Evolutionary conservation across 2,797 vertebrate species (phyloP).

Genomic region (Chrosomus eos): DNA sequence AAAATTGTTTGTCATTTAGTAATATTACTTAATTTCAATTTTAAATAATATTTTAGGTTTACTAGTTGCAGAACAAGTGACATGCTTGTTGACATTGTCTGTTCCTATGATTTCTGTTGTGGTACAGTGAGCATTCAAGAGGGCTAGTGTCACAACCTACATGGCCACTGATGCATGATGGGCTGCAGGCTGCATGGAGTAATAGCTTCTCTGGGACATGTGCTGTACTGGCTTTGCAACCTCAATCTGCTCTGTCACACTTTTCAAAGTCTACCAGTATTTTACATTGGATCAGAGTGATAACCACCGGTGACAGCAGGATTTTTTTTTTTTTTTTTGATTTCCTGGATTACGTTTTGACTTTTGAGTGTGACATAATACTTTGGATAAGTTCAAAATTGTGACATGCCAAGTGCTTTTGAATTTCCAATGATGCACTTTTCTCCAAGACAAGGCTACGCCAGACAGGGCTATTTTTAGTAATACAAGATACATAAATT

Average conservation of each 20-base stretch:
- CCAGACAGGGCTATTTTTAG: neutral
- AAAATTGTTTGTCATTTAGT: too few relatives aligned
- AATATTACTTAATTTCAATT: too few relatives aligned
- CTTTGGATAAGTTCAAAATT: neutral
- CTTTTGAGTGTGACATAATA: neutral
- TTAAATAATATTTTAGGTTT: neutral
- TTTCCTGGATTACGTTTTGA: neutral
- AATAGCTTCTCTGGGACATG: conserved; percentile 65
- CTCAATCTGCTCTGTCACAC: conserved; percentile 51
- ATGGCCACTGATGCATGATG: conserved; percentile 76
- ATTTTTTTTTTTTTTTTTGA: too few relatives aligned
- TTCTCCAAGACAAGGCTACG: neutral
- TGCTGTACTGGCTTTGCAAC: conserved; percentile 54
- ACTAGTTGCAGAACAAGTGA: conserved; percentile 23
- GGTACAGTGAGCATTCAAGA: conserved; percentile 44
- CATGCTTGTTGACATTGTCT: conserved; percentile 25
- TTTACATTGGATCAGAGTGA: neutral
- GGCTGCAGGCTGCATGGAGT: conserved; percentile 41
- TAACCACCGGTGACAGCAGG: neutral
- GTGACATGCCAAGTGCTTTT: neutral
- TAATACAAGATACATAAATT: neutral
- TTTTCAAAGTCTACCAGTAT: conserved; percentile 49
- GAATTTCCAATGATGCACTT: neutral
- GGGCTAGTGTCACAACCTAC: conserved; percentile 68
- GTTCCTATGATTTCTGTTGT: conserved; percentile 39